Base-by-base conservation (phyloP, 2,113 vertebrate species). In the Labeo catla region DNA sequence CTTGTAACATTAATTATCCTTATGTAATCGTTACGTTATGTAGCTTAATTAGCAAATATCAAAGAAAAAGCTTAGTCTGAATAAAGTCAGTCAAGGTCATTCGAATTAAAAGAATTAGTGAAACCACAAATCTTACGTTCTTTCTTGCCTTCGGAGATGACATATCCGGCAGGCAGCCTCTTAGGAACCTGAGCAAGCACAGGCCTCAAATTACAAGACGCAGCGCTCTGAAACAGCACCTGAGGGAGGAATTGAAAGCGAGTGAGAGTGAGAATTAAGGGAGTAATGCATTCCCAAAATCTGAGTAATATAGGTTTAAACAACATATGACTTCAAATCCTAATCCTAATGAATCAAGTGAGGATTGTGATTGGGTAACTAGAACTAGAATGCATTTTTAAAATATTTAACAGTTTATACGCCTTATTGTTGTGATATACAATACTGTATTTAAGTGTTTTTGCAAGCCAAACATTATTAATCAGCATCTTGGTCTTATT, bases 121-220 rank as follows among this genome's bases (percentile, higher is more conserved):
- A 54, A 70, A 72, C 6, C 28, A 54, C 1, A 66, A 82, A 23
- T 70, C 57, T 28, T 79, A 78, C 79, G 50, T 82, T n/a, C 21
- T 28, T 39, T 36, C 39, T 21, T 88, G 88, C 90, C 90, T 89
- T 89, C 83, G 23, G 82, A 87, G 81, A 92, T 23, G 9, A 83
- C 76, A 86, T 87, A 89, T 45, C 89, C 89, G 13, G 86, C 66
- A 19, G 78, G 50, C 8, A 92, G 16, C 43, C 36, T 81, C 43
- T 84, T 82, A 21, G 91, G 91, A 49, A 91, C 89, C 7, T 78
- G 43, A 8, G 61, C 89, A 36, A 85, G 74, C 54, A 92, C 85
- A 81, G 89, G 74, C 59, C 79, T 83, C 36, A 84, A 86, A 66
- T 89, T 68, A 87, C 91, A 93, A 10, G 81, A 87, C 61, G 90